Evolutionary conservation across 2,888 invertebrate genomes (phyloP), one percentile per base, ranked within the genome.

Genomic region (Pycnomerus fuliginosus): DNA sequence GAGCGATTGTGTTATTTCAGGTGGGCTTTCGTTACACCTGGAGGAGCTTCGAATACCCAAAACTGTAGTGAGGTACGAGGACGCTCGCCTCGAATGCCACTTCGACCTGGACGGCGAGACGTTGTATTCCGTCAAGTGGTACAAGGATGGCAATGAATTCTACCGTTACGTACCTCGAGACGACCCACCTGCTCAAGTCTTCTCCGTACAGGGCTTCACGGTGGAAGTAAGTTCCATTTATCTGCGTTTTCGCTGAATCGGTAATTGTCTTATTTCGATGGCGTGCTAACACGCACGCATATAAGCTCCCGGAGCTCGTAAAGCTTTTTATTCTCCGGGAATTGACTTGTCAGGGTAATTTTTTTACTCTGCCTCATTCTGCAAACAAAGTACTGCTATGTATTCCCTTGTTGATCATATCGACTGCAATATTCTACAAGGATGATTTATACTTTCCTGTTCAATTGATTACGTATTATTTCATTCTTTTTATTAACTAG

Each of bases 111-210:
- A 90, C 58, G 83, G 82, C 2, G 90, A 91, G 70, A 82, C 83
- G 33, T 77, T 91, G 31, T 92, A 91, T 73, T 90, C 90, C 17
- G 90, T 91, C 62, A 91, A 91, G 75, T 92, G 91, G 91, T 91
- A 91, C 76, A 91, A 90, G 69, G 90, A 90, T 68, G 90, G 90
- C 54, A 83, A 87, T 70, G 91, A 91, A 74, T 90, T 91, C 76
- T 91, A 88, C 76, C 79, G 91, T 50, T 90, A 84, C 72, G 87
- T 90, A 55, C 91, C 91, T 12, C 77, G 85, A 37, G 90, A 91
- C 70, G 79, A 79, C 65, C 90, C 91, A 44, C 87, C 88, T 1
- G 82, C 85, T 24, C 84, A 88, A 71, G 83, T 85, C 61, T 90
- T 91, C 69, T 77, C 80, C 36, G 74, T 89, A 56, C 86, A 86